These are phyloP conservation scores for Laothoe populi DNA, from an alignment of 2,888 invertebrate species.

Conservation along the genomic window DNA sequence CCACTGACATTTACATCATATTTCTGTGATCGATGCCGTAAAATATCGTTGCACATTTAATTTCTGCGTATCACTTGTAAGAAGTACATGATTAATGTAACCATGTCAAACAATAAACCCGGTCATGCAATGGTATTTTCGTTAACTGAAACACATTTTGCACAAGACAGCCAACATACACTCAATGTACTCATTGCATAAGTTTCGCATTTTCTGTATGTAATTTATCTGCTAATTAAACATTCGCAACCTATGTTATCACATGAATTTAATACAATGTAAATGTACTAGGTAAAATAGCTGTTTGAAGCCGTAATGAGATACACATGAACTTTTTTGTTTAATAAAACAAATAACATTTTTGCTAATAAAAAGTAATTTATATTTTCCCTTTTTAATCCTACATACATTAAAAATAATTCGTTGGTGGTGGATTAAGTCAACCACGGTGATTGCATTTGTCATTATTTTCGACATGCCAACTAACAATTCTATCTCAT, in stretches of 20 bases:
- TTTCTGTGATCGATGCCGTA: constrained; percentile 1
- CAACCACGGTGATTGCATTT: neutral
- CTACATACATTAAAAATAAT: neutral
- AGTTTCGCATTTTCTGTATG: neutral
- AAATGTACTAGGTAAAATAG: neutral
- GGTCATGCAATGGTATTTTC: neutral
- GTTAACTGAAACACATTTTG: constrained; percentile 1
- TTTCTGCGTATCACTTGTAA: constrained; percentile 5
- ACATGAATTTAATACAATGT: neutral
- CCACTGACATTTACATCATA: constrained; percentile 21
- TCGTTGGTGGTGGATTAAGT: neutral
- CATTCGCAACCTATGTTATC: neutral
- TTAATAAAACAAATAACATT: neutral
- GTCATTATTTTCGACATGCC: too few species aligned
- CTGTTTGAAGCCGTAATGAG: constrained; percentile 11
- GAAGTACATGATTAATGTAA: constrained; percentile 11
- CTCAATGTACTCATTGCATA: neutral
- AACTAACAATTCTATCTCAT: too few species aligned
- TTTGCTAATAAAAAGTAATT: neutral
- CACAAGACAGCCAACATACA: neutral
- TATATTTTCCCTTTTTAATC: neutral
- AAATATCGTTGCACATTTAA: constrained; percentile 17
- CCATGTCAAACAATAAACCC: neutral
- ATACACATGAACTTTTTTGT: constrained; percentile 7
- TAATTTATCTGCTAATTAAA: constrained; percentile 18